Conservation (phyloP, 2,113 vertebrate genomes). For the Melanerpes aurifrons region DNA sequence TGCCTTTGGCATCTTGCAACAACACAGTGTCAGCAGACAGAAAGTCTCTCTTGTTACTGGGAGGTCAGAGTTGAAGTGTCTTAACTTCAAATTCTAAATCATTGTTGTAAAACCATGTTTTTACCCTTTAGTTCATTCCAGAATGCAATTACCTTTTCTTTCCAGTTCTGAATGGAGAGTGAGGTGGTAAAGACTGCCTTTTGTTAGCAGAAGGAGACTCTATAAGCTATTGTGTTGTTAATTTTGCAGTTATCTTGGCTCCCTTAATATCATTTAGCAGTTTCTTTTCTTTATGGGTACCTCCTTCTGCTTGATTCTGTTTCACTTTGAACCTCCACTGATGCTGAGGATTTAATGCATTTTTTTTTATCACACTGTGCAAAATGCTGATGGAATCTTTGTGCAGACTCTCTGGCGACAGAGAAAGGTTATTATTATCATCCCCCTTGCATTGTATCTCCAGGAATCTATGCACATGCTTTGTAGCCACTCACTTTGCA, state of each 20-base stretch:
- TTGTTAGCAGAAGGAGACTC: slow-evolving; percentile 30
- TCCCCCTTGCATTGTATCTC: background rate
- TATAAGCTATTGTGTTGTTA: slow-evolving; percentile 24
- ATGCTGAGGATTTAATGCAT: slow-evolving; percentile 33
- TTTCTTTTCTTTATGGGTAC: slow-evolving; percentile 3
- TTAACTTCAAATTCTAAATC: background rate
- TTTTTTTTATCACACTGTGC: slow-evolving; percentile 33
- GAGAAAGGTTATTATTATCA: slow-evolving; percentile 24
- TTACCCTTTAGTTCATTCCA: background rate
- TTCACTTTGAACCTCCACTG: slow-evolving; percentile 30
- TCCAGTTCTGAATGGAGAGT: background rate
- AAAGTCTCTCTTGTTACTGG: background rate
- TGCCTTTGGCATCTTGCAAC: background rate
- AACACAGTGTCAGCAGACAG: background rate
- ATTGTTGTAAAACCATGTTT: background rate
- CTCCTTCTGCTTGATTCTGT: slow-evolving; percentile 9
- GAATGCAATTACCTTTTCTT: slow-evolving; percentile 3
- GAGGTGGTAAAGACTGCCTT: slow-evolving; percentile 9
- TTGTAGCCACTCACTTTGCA: slow-evolving; percentile 1
- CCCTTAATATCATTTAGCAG: slow-evolving; percentile 35
- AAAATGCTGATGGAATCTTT: slow-evolving; percentile 54
- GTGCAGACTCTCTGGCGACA: background rate
- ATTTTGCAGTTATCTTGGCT: slow-evolving; percentile 34
- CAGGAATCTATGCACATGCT: slow-evolving; percentile 23
- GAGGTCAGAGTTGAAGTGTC: background rate